Evolutionary conservation across 2,797 vertebrate species (phyloP).

Genomic region (Sarcophilus harrisii): DNA sequence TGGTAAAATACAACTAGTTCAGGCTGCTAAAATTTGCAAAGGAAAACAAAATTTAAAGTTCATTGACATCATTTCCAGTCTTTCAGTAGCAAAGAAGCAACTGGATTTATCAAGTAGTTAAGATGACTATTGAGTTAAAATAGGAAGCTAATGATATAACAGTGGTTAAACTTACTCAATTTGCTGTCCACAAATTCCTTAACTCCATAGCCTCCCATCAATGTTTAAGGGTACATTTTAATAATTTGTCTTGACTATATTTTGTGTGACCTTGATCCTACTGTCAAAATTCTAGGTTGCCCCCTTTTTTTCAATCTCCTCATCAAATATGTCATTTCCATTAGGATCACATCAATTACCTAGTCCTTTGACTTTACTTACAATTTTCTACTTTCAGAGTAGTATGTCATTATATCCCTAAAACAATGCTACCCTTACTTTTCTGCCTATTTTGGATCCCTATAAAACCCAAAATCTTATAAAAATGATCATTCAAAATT

Average conservation of each 20-base stretch:
- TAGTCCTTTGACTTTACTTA: too few relatives aligned
- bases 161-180: background rate
- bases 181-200: background rate
- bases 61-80: background rate
- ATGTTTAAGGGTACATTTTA: background rate
- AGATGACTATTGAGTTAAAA: background rate
- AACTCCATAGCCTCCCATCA: background rate
- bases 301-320: too few relatives aligned
- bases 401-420: too few relatives aligned
- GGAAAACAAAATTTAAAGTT: background rate
- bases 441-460: too few relatives aligned
- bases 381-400: too few relatives aligned
- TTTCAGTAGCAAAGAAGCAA: background rate
- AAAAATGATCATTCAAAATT: too few relatives aligned
- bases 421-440: too few relatives aligned
- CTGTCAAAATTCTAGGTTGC: too few relatives aligned
- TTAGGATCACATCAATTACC: too few relatives aligned
- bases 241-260: background rate
- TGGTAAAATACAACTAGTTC: background rate
- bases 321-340: too few relatives aligned
- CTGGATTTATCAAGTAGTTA: background rate
- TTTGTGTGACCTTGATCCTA: background rate
- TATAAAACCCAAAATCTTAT: too few relatives aligned
- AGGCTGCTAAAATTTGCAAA: background rate
- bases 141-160: background rate